phyloP scores from a whole-genome alignment of 1,140 invertebrate species.

The Drosophila bocki region DNA sequence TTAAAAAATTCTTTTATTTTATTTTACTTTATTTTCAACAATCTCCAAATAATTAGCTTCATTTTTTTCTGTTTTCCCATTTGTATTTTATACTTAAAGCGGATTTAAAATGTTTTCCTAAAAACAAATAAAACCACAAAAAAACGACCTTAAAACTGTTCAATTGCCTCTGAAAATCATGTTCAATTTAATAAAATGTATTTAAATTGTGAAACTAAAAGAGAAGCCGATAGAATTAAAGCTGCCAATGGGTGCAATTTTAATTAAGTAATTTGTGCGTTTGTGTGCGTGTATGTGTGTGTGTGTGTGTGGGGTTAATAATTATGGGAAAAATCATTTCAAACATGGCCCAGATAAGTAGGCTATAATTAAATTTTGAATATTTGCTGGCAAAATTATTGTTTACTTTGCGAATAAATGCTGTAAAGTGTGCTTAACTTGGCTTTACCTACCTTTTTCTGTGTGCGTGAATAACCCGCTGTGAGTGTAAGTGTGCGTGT shows the following conservation, averaged over 20 bases:
- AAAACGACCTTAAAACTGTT: not conserved
- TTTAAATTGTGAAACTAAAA: not conserved
- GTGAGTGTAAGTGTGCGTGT: slow-evolving; percentile 1
- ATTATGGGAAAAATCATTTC: slow-evolving; percentile 13
- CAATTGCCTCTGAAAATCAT: not conserved
- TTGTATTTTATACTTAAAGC: not conserved
- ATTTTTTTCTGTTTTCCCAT: not conserved
- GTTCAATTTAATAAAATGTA: not conserved
- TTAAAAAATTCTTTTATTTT: not conserved
- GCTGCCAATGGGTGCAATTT: not conserved
- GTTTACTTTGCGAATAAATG: slow-evolving; percentile 14
- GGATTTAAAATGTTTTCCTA: slow-evolving; percentile 3
- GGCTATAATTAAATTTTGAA: slow-evolving; percentile 5
- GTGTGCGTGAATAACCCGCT: slow-evolving; percentile 14
- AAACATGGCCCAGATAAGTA: slow-evolving; percentile 3
- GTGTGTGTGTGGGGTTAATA: not conserved
- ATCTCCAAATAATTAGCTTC: not conserved
- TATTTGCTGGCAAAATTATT: not conserved
- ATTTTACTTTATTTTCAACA: not conserved
- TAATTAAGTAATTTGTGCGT: slow-evolving; percentile 7
- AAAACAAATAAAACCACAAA: not conserved
- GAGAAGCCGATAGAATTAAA: not conserved
- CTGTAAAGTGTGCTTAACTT: slow-evolving; percentile 27
- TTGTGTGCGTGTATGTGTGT: too few species aligned
- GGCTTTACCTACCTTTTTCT: slow-evolving; percentile 17